These are phyloP conservation scores for Decapterus maruadsi DNA, from an alignment of 2,797 vertebrate species.

Conservation along the genomic window DNA sequence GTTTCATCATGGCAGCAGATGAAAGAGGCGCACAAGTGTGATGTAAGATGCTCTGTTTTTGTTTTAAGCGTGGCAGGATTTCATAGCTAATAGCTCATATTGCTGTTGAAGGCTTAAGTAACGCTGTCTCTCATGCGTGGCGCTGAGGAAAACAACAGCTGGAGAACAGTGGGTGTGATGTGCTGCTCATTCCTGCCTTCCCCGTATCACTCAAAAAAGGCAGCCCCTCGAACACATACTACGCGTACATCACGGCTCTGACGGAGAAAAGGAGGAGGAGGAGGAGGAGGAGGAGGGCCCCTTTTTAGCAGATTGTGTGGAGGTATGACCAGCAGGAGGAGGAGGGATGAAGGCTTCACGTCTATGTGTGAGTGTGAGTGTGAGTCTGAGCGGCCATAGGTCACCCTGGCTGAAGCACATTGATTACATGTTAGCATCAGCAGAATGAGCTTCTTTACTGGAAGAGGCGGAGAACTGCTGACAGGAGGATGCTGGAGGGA, in stretches of 20 bases:
- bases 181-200: constrained; percentile 37
- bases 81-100: constrained; percentile 34
- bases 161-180: constrained; percentile 58
- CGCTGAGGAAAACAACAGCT: constrained; percentile 63
- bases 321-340: constrained; percentile 15
- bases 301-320: constrained; percentile 57
- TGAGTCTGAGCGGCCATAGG: constrained; percentile 44
- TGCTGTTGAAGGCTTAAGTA: constrained; percentile 20
- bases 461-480: constrained; percentile 66
- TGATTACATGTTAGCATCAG: constrained; percentile 70
- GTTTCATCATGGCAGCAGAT: constrained; percentile 53
- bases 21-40: constrained; percentile 12
- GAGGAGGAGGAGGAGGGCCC: background rate
- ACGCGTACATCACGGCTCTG: constrained; percentile 17
- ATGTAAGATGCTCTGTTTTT: constrained; percentile 31
- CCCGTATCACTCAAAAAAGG: constrained; percentile 26
- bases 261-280: constrained; percentile 25
- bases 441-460: constrained; percentile 59
- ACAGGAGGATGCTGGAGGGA: constrained; percentile 42
- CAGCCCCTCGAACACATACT: constrained; percentile 6
- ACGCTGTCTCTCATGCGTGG: constrained; percentile 12
- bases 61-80: constrained; percentile 24
- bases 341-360: constrained; percentile 27
- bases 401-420: constrained; percentile 57
- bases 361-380: constrained; percentile 13